phyloP scores from a whole-genome alignment of 2,888 invertebrate genomes.

The Spodoptera picta region DNA sequence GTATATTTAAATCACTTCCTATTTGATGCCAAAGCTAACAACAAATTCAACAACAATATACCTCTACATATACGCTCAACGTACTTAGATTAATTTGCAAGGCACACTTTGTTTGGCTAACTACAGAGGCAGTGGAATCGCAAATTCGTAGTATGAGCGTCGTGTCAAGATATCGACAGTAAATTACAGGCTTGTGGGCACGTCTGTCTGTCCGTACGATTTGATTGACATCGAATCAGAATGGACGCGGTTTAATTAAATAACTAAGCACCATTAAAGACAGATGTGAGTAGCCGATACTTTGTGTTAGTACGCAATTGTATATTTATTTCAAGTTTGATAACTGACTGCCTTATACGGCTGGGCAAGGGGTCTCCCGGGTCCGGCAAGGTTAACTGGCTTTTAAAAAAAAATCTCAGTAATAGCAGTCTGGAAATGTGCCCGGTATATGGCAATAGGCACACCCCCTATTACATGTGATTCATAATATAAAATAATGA shows the following conservation, averaged over 20 bases:
- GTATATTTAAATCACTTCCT: slow-evolving; percentile 12
- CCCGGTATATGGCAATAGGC: no score
- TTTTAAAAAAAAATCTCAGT: no score
- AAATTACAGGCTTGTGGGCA: slow-evolving; percentile 60
- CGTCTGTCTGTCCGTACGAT: slow-evolving; percentile 32
- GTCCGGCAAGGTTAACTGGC: no score
- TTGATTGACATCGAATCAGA: slow-evolving; percentile 58
- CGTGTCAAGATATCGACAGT: slow-evolving; percentile 51
- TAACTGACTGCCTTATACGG: no score
- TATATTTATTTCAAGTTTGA: not conserved
- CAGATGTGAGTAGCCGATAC: slow-evolving; percentile 7
- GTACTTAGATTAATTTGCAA: slow-evolving; percentile 16
- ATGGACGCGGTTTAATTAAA: slow-evolving; percentile 49
- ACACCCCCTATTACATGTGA: no score
- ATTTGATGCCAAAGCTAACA: not conserved
- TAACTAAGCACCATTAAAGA: slow-evolving; percentile 50
- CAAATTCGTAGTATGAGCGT: slow-evolving; percentile 44
- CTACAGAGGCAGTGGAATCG: slow-evolving; percentile 48
- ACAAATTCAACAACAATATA: not conserved
- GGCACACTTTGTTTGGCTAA: slow-evolving; percentile 49
- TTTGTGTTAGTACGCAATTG: not conserved
- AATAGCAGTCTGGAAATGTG: no score
- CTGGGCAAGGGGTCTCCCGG: no score
- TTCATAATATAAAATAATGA: no score
- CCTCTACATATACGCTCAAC: no score